Conservation (phyloP, 2,113 vertebrate species). For the Chitala chitala region DNA sequence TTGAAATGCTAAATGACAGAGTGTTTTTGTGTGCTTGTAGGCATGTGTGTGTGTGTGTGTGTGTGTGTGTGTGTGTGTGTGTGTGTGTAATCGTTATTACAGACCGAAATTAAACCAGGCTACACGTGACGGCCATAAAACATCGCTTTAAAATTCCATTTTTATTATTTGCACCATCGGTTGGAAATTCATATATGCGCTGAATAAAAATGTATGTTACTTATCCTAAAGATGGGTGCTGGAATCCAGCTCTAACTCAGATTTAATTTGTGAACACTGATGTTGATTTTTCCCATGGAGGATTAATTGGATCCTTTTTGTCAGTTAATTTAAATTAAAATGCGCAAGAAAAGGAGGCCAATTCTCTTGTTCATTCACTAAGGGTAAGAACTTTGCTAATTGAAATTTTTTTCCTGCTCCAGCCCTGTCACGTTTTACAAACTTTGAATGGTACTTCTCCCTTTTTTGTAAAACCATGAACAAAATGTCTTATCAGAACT, state of each 20-base stretch:
- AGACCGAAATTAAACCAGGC: not conserved
- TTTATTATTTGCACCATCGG: not conserved
- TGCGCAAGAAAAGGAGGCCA: not conserved
- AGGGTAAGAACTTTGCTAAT: not conserved
- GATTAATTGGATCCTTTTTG: slow-evolving; percentile 24
- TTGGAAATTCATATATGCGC: not conserved
- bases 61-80: slow-evolving; percentile 10
- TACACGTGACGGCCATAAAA: not conserved
- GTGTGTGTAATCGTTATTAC: not conserved
- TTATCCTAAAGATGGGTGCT: not conserved
- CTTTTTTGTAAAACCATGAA: no score
- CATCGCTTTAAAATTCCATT: not conserved
- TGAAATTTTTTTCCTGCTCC: not conserved
- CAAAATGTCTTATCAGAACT: no score
- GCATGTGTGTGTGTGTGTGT: not conserved
- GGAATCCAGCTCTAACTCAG: not conserved
- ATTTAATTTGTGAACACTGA: not conserved
- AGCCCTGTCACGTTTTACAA: not conserved
- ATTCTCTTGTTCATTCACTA: not conserved
- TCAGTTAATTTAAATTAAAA: slow-evolving; percentile 20
- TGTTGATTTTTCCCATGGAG: slow-evolving; percentile 23
- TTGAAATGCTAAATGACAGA: not conserved
- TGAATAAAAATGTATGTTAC: not conserved
- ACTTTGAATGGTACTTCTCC: not conserved
- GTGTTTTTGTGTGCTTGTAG: slow-evolving; percentile 2